These are phyloP conservation scores for Notocelia uddmanniana DNA, from an alignment of 2,888 invertebrate species.

Conservation along the genomic window DNA sequence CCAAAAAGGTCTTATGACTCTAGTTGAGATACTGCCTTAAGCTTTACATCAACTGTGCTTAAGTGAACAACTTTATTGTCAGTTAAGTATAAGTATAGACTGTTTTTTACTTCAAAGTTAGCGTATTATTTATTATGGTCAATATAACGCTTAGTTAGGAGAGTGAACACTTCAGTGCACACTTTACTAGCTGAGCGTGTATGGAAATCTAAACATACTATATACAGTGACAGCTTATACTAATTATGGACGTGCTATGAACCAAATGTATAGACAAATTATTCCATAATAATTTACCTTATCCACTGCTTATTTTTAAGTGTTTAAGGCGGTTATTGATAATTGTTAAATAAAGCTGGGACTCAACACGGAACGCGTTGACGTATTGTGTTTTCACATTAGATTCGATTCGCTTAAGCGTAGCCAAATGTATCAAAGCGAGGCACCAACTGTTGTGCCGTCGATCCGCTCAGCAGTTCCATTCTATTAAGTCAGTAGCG, in stretches of 20 bases:
- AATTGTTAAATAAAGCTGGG: background rate
- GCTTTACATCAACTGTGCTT: too few relatives aligned
- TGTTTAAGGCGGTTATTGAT: background rate
- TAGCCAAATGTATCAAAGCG: too few relatives aligned
- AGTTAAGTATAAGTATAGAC: too few relatives aligned
- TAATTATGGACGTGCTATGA: constrained; percentile 28
- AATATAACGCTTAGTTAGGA: background rate
- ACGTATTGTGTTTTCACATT: too few relatives aligned
- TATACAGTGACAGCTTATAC: constrained; percentile 37
- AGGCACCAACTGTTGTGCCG: too few relatives aligned
- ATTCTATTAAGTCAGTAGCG: too few relatives aligned
- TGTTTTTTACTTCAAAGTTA: background rate
- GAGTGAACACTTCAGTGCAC: background rate
- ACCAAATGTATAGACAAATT: constrained; percentile 6
- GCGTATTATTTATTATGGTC: constrained; percentile 14
- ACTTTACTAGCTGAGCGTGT: constrained; percentile 1
- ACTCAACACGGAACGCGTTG: too few relatives aligned
- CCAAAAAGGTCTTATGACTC: too few relatives aligned
- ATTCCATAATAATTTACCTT: constrained; percentile 1
- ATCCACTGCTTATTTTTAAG: background rate
- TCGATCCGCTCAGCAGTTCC: too few relatives aligned
- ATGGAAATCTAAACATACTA: constrained; percentile 32
- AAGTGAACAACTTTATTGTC: too few relatives aligned
- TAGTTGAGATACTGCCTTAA: too few relatives aligned
- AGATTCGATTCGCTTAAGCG: too few relatives aligned